Evolutionary conservation across 2,797 vertebrate species (phyloP).

Genomic region (Falco cherrug): DNA sequence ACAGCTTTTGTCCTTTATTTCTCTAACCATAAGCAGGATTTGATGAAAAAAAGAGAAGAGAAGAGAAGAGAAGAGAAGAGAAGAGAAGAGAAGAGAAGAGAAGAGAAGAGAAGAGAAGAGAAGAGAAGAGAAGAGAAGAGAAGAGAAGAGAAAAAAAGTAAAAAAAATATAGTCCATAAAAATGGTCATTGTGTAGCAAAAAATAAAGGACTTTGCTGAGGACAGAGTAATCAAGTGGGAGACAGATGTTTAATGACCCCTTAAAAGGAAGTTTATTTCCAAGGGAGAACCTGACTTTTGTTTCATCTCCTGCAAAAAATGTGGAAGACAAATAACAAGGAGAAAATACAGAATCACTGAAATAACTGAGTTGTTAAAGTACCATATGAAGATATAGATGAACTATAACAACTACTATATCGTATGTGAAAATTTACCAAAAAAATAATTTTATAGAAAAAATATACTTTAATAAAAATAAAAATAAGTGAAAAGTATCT

Average conservation of each 20-base stretch:
- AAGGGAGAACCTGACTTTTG: neutral
- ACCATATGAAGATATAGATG: neutral
- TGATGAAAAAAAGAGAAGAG: too few relatives aligned
- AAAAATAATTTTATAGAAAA: neutral
- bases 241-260: constrained; percentile 17
- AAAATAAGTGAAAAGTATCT: neutral
- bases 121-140: too few relatives aligned
- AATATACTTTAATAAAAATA: neutral
- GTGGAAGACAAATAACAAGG: neutral
- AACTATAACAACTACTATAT: neutral
- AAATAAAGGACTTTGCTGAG: constrained; percentile 48
- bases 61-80: neutral
- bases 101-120: too few relatives aligned
- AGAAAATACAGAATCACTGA: neutral
- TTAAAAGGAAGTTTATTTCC: constrained; percentile 42
- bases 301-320: neutral
- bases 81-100: neutral
- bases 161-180: constrained; percentile 29
- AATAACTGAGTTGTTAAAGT: neutral
- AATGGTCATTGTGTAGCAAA: constrained; percentile 62
- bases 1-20: constrained; percentile 21
- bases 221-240: constrained; percentile 49
- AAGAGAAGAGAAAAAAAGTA: too few relatives aligned
- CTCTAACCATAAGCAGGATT: neutral
- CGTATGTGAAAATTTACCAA: neutral